These are phyloP conservation scores for Dufourea novaeangliae DNA, from an alignment of 1,140 invertebrate genomes.

Conservation along the genomic window DNA sequence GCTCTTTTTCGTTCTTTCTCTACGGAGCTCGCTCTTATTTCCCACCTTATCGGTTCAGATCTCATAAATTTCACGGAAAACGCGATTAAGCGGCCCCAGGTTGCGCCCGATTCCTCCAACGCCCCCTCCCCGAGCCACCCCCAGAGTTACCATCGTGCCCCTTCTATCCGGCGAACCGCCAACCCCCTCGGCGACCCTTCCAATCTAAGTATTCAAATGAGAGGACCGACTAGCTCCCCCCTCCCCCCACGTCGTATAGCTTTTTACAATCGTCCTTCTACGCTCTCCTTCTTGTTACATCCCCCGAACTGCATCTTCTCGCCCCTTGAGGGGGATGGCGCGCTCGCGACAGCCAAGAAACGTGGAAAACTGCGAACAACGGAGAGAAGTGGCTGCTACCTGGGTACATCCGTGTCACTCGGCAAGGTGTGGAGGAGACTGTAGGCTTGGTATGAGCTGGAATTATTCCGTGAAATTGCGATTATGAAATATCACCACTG, in stretches of 20 bases:
- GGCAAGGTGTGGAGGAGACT: slow-evolving; percentile 24
- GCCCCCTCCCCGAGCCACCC: slow-evolving; percentile 1
- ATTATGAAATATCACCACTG: neutral
- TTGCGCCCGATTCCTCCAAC: slow-evolving; percentile 26
- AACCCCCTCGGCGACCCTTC: slow-evolving; percentile 70
- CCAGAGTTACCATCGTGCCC: slow-evolving; percentile 26
- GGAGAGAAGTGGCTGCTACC: slow-evolving; percentile 22
- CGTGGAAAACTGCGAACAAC: slow-evolving; percentile 47
- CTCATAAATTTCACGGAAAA: slow-evolving; percentile 81
- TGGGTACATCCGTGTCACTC: slow-evolving; percentile 6
- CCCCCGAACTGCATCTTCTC: neutral
- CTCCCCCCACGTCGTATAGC: slow-evolving; percentile 60
- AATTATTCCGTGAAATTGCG: slow-evolving; percentile 32
- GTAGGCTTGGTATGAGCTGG: neutral
- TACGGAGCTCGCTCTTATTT: slow-evolving; percentile 69
- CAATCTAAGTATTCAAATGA: slow-evolving; percentile 83
- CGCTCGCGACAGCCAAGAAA: neutral
- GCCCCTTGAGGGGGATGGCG: neutral
- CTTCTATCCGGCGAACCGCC: slow-evolving; percentile 49
- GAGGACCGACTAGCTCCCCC: slow-evolving; percentile 66
- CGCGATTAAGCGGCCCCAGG: slow-evolving; percentile 79
- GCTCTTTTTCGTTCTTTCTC: slow-evolving; percentile 46
- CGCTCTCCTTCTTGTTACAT: slow-evolving; percentile 53
- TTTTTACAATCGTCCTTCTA: slow-evolving; percentile 69
- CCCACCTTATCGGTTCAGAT: slow-evolving; percentile 78